These are phyloP conservation scores for Clarias macrocephalus DNA, from an alignment of 2,113 vertebrate genomes.

Conservation along the genomic window DNA sequence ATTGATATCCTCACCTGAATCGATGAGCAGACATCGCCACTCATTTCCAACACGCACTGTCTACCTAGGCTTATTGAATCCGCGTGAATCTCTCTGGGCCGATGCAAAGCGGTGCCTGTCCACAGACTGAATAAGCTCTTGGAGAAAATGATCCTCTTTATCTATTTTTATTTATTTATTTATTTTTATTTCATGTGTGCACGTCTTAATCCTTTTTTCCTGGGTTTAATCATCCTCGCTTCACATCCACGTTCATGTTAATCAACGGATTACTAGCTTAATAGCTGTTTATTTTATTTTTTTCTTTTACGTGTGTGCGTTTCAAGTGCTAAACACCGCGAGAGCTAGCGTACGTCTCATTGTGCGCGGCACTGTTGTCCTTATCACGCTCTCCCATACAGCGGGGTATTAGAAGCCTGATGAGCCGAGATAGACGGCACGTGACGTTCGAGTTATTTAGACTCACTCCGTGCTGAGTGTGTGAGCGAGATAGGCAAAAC, in stretches of 20 bases:
- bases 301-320: neutral
- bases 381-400: conserved; percentile 22
- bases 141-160: neutral
- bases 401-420: conserved; percentile 28
- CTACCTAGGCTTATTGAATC: neutral
- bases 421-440: conserved; percentile 9
- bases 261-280: conserved; percentile 1
- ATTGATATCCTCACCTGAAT: conserved; percentile 27
- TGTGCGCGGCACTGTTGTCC: conserved; percentile 7
- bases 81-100: neutral
- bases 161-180: too few species aligned
- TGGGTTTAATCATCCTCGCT: neutral
- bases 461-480: conserved; percentile 5
- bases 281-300: neutral
- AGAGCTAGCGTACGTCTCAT: neutral
- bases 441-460: conserved; percentile 31
- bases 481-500: neutral
- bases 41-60: neutral
- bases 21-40: neutral
- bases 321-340: conserved; percentile 1
- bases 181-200: neutral
- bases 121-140: neutral
- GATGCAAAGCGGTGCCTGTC: neutral
- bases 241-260: neutral
- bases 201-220: conserved; percentile 12